A percentile compares a stretch with the other conserved stretches of the same genome.
Evolutionary conservation across 1,140 invertebrate species (phyloP).

Genomic region (Cheumatopsyche charites): DNA sequence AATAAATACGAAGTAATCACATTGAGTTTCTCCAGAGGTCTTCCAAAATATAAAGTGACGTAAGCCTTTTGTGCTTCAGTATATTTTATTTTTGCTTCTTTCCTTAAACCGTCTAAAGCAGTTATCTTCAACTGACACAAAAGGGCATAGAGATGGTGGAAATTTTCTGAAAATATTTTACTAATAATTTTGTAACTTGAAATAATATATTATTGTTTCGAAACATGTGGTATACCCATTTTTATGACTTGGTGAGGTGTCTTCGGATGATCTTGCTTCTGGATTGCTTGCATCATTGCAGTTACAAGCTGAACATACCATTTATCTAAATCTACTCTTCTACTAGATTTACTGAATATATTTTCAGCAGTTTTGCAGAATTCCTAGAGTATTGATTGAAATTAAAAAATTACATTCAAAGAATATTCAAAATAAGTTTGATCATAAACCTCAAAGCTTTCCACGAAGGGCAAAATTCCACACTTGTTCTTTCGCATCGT

Average conservation of each 20-base stretch:
- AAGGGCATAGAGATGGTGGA: conserved; percentile 89
- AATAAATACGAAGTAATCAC: too few relatives aligned
- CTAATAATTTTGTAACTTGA: background rate
- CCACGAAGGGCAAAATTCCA: conserved; percentile 90
- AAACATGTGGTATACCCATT: conserved; percentile 70
- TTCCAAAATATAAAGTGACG: conserved; percentile 92
- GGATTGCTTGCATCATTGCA: conserved; percentile 84
- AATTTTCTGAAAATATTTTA: conserved; percentile 80
- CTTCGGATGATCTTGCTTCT: conserved; percentile 87
- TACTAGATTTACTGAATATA: conserved; percentile 85
- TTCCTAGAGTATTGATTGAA: conserved; percentile 60
- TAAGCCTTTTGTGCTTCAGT: conserved; percentile 89
- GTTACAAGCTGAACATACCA: conserved; percentile 88
- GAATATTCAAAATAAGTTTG: conserved; percentile 51
- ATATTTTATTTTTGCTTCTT: conserved; percentile 92
- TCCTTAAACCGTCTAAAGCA: conserved; percentile 85
- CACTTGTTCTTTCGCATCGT: conserved; percentile 79
- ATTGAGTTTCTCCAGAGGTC: conserved; percentile 94
- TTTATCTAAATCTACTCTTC: conserved; percentile 94
- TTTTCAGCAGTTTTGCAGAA: conserved; percentile 87
- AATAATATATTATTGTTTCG: background rate
- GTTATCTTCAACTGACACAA: conserved; percentile 90
- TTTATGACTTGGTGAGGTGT: conserved; percentile 94
- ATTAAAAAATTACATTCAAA: conserved; percentile 2
- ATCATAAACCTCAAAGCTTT: conserved; percentile 82